Conservation (phyloP, 2,113 vertebrate species). For the Meleagris gallopavo region DNA sequence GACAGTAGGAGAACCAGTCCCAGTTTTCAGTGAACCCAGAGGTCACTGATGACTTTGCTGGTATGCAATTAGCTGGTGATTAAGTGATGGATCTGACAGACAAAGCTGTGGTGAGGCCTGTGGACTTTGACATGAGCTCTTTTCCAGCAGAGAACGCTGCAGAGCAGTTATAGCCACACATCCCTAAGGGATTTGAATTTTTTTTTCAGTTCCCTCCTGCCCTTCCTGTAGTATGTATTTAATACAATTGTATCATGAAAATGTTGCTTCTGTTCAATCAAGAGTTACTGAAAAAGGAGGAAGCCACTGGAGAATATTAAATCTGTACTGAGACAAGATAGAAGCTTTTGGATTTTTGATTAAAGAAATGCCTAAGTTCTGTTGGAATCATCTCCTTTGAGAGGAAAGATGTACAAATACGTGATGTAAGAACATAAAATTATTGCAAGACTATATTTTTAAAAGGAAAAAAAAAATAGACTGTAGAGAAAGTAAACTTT, state of each 20-base stretch:
- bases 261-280: constrained; percentile 13
- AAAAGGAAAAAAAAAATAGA: neutral
- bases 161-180: neutral
- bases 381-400: neutral
- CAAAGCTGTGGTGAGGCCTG: neutral
- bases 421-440: neutral
- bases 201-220: neutral
- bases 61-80: neutral
- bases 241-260: neutral
- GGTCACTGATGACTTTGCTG: constrained; percentile 1
- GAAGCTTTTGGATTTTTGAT: neutral
- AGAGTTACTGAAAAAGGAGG: neutral
- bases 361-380: neutral
- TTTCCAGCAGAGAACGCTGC: constrained; percentile 62
- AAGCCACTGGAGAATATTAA: neutral
- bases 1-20: constrained; percentile 11
- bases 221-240: neutral
- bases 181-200: neutral
- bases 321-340: neutral
- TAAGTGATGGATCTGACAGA: neutral
- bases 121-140: neutral
- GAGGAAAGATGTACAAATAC: neutral
- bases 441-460: neutral
- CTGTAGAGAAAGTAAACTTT: neutral
- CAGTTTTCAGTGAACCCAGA: neutral